Percentiles rank a stretch among this genome's conserved stretches.
Conservation (phyloP, 1,140 invertebrate species). For the Aphaenogaster ashmeadi region DNA sequence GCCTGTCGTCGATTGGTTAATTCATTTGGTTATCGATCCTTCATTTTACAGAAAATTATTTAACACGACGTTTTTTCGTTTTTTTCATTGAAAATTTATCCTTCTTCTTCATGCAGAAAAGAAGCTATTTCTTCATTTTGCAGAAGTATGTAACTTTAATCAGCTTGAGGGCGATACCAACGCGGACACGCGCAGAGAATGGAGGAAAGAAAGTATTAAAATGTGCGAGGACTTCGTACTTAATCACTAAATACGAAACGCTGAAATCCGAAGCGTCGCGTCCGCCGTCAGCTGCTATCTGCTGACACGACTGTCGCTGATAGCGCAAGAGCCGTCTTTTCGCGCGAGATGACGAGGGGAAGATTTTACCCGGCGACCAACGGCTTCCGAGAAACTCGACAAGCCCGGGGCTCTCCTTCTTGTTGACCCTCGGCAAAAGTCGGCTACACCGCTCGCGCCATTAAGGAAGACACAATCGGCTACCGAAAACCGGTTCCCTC, state of each 20-base stretch:
- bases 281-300: slow-evolving; percentile 49
- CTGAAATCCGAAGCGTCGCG: slow-evolving; percentile 70
- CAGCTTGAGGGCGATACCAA: neutral
- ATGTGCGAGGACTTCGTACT: slow-evolving; percentile 31
- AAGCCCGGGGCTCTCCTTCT: neutral
- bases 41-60: slow-evolving; percentile 1
- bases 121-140: slow-evolving; percentile 7
- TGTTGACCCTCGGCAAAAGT: slow-evolving; percentile 29
- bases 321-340: slow-evolving; percentile 60
- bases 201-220: slow-evolving; percentile 39
- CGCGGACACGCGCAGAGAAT: neutral
- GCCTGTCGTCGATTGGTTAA: neutral
- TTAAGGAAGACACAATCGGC: slow-evolving; percentile 41
- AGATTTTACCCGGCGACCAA: slow-evolving; percentile 55
- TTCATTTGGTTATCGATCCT: neutral
- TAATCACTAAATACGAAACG: slow-evolving; percentile 70
- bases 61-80: neutral
- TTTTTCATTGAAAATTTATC: neutral
- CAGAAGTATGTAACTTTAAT: neutral
- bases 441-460: neutral
- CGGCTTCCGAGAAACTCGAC: slow-evolving; percentile 56
- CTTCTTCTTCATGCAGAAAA: neutral
- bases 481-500: slow-evolving; percentile 44
- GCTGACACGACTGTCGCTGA: slow-evolving; percentile 72
- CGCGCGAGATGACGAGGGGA: slow-evolving; percentile 45